Evolutionary conservation across 2,113 vertebrate species (phyloP).

Genomic region (Geococcyx californianus): DNA sequence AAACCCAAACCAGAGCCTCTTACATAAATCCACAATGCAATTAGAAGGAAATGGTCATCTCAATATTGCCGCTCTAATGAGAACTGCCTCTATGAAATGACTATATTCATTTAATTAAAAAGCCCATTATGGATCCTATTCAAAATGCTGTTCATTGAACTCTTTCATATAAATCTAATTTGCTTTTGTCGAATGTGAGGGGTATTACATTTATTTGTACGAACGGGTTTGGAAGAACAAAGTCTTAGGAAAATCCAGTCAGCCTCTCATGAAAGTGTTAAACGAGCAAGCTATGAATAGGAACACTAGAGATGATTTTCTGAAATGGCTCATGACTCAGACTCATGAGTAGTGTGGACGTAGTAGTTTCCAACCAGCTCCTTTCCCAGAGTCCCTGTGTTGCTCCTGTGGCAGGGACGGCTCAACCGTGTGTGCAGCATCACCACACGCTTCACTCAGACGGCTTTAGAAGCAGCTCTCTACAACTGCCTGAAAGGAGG

Average conservation of each 20-base stretch:
- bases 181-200: constrained; percentile 59
- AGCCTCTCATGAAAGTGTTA: not conserved
- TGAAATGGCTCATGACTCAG: not conserved
- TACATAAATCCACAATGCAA: constrained; percentile 56
- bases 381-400: not conserved
- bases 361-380: not conserved
- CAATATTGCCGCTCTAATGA: constrained; percentile 69
- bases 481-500: too few relatives aligned
- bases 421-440: not conserved
- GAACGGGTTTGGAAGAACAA: constrained; percentile 59
- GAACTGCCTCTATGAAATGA: constrained; percentile 74
- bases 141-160: constrained; percentile 68
- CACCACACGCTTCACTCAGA: not conserved
- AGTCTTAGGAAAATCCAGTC: constrained; percentile 7
- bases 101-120: constrained; percentile 82
- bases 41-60: constrained; percentile 76
- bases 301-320: not conserved
- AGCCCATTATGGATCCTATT: constrained; percentile 71
- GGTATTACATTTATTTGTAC: constrained; percentile 50
- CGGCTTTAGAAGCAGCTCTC: not conserved
- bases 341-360: not conserved
- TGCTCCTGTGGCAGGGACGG: not conserved
- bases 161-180: constrained; percentile 72
- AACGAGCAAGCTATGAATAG: not conserved
- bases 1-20: constrained; percentile 57